phyloP scores from a whole-genome alignment of 2,888 invertebrate genomes.

The Microctonus brassicae region DNA sequence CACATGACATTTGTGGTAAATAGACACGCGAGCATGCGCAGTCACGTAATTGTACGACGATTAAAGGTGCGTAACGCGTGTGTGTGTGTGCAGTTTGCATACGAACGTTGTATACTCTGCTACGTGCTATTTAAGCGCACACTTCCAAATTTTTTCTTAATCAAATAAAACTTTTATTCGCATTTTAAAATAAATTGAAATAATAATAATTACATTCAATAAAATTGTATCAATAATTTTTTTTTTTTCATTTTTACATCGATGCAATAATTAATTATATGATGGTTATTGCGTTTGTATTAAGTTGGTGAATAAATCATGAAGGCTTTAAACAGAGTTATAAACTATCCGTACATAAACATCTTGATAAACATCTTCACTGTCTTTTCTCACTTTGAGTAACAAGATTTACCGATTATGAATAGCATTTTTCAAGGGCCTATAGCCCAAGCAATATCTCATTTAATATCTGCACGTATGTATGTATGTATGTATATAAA shows the following conservation, averaged over 20 bases:
- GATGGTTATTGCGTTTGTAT: not conserved
- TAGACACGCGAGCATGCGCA: slow-evolving; percentile 37
- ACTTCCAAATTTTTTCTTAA: too few species aligned
- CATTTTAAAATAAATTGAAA: too few species aligned
- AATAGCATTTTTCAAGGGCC: not conserved
- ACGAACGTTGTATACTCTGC: slow-evolving; percentile 28
- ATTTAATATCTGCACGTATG: not conserved
- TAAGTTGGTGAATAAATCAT: not conserved
- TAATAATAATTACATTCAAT: slow-evolving; percentile 4
- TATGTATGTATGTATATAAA: not conserved
- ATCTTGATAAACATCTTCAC: not conserved
- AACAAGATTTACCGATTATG: not conserved
- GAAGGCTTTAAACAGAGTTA: not conserved
- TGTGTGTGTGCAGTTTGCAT: slow-evolving; percentile 45
- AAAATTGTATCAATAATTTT: not conserved
- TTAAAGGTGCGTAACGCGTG: slow-evolving; percentile 58
- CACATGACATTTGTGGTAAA: slow-evolving; percentile 14
- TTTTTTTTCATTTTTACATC: not conserved
- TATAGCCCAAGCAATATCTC: not conserved
- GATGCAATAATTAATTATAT: not conserved
- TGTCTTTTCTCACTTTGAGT: not conserved
- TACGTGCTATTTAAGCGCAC: slow-evolving; percentile 17
- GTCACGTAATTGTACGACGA: slow-evolving; percentile 52
- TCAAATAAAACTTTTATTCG: too few species aligned
- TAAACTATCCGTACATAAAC: not conserved